Percentiles rank a stretch among this genome's conserved stretches.
Conservation (phyloP, 2,797 vertebrate species). For the Parotocinclus haroldoi region DNA sequence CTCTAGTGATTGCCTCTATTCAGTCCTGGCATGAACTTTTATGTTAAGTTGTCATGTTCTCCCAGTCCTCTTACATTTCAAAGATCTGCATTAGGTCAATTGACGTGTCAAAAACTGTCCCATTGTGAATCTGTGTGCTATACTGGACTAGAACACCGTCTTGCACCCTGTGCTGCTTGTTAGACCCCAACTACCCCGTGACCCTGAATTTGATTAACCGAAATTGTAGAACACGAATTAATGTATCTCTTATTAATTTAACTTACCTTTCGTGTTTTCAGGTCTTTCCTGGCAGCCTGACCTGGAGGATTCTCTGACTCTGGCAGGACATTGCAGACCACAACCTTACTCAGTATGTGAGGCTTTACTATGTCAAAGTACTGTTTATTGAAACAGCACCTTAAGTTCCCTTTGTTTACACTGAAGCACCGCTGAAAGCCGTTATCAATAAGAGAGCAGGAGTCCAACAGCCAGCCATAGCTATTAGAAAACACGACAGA, state of each 20-base stretch:
- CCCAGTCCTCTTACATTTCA: no score
- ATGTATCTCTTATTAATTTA: background rate
- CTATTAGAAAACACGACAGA: constrained; percentile 64
- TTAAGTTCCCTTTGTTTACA: constrained; percentile 28
- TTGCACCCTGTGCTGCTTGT: no score
- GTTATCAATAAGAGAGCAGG: constrained; percentile 73
- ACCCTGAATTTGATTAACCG: no score
- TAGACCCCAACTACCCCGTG: no score
- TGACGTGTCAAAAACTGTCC: no score
- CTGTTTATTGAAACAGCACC: constrained; percentile 69
- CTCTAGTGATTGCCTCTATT: no score
- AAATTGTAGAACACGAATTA: no score
- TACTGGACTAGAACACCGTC: no score
- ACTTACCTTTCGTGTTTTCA: constrained; percentile 59
- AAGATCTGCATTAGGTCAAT: no score
- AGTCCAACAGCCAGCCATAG: constrained; percentile 79
- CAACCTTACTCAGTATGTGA: constrained; percentile 47
- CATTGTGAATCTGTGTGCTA: no score
- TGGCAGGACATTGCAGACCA: background rate
- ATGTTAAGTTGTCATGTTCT: no score
- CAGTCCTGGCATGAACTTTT: no score
- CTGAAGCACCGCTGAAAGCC: constrained; percentile 59
- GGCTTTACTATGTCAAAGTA: constrained; percentile 73
- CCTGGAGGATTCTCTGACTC: background rate
- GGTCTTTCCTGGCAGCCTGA: background rate